A percentile compares a stretch with the other conserved stretches of the same genome.
Conservation (phyloP, 23 tunicate species). For the Ciona savignyi region DNA sequence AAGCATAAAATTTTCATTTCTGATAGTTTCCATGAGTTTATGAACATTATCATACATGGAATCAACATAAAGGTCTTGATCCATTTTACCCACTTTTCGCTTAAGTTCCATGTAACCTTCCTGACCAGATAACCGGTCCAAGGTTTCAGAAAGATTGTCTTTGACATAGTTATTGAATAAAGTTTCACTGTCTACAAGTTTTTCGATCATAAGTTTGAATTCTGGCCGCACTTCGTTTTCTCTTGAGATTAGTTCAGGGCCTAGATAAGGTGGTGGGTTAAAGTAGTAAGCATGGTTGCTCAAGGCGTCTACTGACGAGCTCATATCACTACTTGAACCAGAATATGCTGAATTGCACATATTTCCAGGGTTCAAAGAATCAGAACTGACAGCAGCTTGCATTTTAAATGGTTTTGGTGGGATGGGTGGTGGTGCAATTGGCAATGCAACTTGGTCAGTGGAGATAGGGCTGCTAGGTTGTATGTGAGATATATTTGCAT, state of each 20-base stretch:
- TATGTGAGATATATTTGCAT: not conserved
- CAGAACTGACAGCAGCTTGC: not conserved
- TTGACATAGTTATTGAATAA: too few relatives aligned
- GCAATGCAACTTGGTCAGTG: not conserved
- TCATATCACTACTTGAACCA: conserved; percentile 6
- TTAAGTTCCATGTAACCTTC: too few relatives aligned
- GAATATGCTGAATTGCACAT: not conserved
- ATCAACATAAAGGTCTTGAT: conserved; percentile 22
- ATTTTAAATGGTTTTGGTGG: conserved; percentile 16
- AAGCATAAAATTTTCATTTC: too few relatives aligned
- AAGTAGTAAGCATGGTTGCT: conserved; percentile 6
- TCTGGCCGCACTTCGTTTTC: not conserved
- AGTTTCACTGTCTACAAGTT: too few relatives aligned
- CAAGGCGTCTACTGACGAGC: conserved; percentile 6
- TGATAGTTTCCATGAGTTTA: conserved; percentile 46
- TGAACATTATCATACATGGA: conserved; percentile 57
- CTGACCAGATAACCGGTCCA: too few relatives aligned
- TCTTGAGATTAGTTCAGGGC: not conserved
- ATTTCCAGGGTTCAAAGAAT: not conserved
- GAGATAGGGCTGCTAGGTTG: not conserved
- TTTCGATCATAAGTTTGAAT: too few relatives aligned
- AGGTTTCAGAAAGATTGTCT: too few relatives aligned
- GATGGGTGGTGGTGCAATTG: not conserved
- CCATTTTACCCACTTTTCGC: not conserved
- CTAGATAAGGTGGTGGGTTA: not conserved